Evolutionary conservation across 2,113 vertebrate species (phyloP), one percentile per base, ranked within the genome.

Genomic region (Chlamydotis undulata): DNA sequence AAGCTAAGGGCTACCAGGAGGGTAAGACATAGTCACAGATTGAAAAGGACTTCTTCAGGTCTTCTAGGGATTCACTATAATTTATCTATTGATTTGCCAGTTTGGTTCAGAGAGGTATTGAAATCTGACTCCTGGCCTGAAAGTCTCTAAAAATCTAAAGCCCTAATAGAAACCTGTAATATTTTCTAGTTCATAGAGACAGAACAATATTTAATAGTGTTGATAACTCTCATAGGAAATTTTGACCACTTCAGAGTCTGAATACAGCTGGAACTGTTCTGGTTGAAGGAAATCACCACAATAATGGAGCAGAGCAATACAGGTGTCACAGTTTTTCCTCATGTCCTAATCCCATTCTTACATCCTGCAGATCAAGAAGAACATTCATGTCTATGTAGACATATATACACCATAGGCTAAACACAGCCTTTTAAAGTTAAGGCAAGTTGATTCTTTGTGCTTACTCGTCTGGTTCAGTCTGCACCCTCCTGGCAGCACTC

Each of bases 201-300:
- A 56, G 14, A 53, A 33, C 3, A 43, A 21, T 33, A 26, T 56
- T 41, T 69, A 47, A 53, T 18, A 2, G 3, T 70, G 15, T 23
- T 39, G 6, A 1, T 25, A 7, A 14, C 7, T 59, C 9, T 3
- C 39, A 4, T 8, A 47, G 10, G 15, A 35, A 8, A 47, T 50
- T 74, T 59, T 59, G 22, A 10, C 3, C 19, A 12, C 28, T 61
- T 41, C 14, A 71, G 19, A 9, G 2, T 22, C 26, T 63, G 19
- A 68, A n/a, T 19, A 45, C 5, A 3, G 1, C 10, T 41, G 8
- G 77, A 90, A 75, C 16, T 26, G 4, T 5, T 5, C 7, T 0
- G 3, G 7, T 31, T n/a, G 29, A 65, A 14, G 12, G 1, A 5
- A 1, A 19, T 41, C 7, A 26, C 14, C 0, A 0, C 4, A 77